Base-by-base conservation (phyloP, 1,140 invertebrate genomes). In the Trachymyrmex septentrionalis region DNA sequence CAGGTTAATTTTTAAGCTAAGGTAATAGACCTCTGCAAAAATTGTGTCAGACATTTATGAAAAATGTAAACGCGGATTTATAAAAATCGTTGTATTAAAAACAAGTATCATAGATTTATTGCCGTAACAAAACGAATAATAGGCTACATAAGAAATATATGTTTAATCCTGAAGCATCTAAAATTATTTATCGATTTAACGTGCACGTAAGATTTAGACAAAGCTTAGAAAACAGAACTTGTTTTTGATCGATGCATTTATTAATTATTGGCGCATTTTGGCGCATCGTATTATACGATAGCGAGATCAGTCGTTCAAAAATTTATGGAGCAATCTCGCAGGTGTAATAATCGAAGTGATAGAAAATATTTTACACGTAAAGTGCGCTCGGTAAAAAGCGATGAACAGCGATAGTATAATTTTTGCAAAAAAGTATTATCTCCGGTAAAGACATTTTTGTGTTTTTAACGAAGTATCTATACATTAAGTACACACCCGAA, bases 271-370 rank as follows among this genome's bases (percentile, higher is more conserved):
- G 38, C 14, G 5, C 6, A 48, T 48, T 69, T 69, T 10, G 12
- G 10, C 24, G 12, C 30, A 34, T 16, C 21, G n/a, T 16, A 24
- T 69, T 69, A 44, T 48, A 21, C 12, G 66, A 69, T 50, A 10
- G 38, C n/a, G 66, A 50, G n/a, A 69, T 69, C 44, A 69, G 38
- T 16, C 38, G 66, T n/a, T 69, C 48, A 21, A 69, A 69, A 69
- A 69, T 69, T 69, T 48, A 69, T 69, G 24, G 14, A 7, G 21
- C 38, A 48, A 69, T 69, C 66, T 50, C 66, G 66, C 21, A 27
- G 38, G 66, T 50, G n/a, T 69, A 50, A 67, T 67, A 24, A 67
- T 14, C 64, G 10, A 67, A 67, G 64, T 67, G 64, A 69, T 69
- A 69, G 66, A 50, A 69, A 48, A 69, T 50, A 50, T 69, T 69